A percentile compares a stretch with the other conserved stretches of the same genome.
These are phyloP conservation scores for Drosophila putrida DNA, from an alignment of 2,888 invertebrate species.

Conservation along the genomic window DNA sequence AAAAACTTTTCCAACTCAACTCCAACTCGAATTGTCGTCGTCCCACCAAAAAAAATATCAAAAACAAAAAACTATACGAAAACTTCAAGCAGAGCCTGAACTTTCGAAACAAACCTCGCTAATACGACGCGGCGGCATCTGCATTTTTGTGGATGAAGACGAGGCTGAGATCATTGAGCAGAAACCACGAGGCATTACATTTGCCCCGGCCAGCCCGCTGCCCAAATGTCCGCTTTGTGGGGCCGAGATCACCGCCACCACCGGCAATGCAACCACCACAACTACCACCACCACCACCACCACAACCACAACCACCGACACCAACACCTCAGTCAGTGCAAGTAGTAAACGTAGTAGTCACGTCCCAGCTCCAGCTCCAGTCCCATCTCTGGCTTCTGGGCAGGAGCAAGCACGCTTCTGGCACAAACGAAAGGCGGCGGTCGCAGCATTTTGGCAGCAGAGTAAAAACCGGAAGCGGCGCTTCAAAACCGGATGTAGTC, in stretches of 20 bases:
- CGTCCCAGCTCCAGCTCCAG: conserved; percentile 52
- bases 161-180: conserved; percentile 83
- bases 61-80: conserved; percentile 27
- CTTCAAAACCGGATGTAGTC: conserved; percentile 83
- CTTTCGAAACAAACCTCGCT: conserved; percentile 84
- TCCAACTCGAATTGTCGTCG: conserved; percentile 48
- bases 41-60: conserved; percentile 19
- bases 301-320: conserved; percentile 43
- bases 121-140: conserved; percentile 85
- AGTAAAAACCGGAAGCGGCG: conserved; percentile 79
- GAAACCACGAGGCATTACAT: conserved; percentile 77
- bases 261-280: conserved; percentile 37
- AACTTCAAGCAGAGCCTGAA: conserved; percentile 70
- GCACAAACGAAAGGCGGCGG: conserved; percentile 82
- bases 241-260: conserved; percentile 59
- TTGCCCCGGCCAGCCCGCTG: conserved; percentile 72
- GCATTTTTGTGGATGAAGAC: conserved; percentile 85
- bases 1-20: conserved; percentile 44
- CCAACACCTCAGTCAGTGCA: conserved; percentile 56
- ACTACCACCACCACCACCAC: conserved; percentile 43
- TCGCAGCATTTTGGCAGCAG: conserved; percentile 77
- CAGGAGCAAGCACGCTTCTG: conserved; percentile 78
- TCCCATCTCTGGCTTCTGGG: conserved; percentile 44
- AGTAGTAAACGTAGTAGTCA: conserved; percentile 71
- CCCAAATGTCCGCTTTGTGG: conserved; percentile 82